phyloP scores from a whole-genome alignment of 2,888 invertebrate species.

The Nomada flava region DNA sequence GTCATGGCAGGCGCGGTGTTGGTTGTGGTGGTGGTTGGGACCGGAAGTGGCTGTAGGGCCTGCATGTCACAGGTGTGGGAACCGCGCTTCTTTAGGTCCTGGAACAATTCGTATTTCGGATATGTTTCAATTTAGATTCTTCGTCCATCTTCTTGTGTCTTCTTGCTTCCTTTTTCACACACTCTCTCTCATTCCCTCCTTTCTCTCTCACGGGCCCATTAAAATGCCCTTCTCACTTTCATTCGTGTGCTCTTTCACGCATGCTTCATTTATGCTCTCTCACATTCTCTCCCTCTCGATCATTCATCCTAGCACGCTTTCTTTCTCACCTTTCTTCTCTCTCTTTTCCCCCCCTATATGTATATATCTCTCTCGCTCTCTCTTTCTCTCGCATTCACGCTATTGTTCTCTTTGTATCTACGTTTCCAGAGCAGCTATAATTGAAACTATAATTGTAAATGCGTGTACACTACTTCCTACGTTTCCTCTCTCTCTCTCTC shows the following conservation, averaged over 20 bases:
- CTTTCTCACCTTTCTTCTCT: slow-evolving; percentile 24
- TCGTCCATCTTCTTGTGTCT: slow-evolving; percentile 52
- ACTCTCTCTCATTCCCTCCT: slow-evolving; percentile 6
- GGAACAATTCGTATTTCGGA: slow-evolving; percentile 82
- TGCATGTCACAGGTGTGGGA: slow-evolving; percentile 84
- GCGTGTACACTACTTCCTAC: slow-evolving; percentile 45
- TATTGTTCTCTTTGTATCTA: slow-evolving; percentile 34
- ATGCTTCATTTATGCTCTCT: background rate
- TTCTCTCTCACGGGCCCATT: background rate
- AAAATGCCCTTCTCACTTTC: background rate
- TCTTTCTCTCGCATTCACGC: slow-evolving; percentile 10
- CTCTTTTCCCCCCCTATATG: background rate
- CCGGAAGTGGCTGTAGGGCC: slow-evolving; percentile 83
- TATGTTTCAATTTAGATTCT: slow-evolving; percentile 70
- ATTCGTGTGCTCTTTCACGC: slow-evolving; percentile 20
- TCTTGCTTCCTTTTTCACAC: slow-evolving; percentile 29
- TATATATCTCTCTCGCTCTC: slow-evolving; percentile 9
- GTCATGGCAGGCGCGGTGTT: slow-evolving; percentile 81
- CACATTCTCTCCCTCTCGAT: slow-evolving; percentile 37
- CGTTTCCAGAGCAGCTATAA: slow-evolving; percentile 49
- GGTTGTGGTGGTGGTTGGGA: slow-evolving; percentile 76
- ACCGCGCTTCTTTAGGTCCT: slow-evolving; percentile 84
- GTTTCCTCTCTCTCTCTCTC: slow-evolving; percentile 41
- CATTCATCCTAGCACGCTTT: slow-evolving; percentile 27
- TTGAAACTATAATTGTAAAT: slow-evolving; percentile 31